A percentile compares a stretch with the other conserved stretches of the same genome.
Evolutionary conservation across 2,888 invertebrate genomes (phyloP).

Genomic region (Catocala fraxini): DNA sequence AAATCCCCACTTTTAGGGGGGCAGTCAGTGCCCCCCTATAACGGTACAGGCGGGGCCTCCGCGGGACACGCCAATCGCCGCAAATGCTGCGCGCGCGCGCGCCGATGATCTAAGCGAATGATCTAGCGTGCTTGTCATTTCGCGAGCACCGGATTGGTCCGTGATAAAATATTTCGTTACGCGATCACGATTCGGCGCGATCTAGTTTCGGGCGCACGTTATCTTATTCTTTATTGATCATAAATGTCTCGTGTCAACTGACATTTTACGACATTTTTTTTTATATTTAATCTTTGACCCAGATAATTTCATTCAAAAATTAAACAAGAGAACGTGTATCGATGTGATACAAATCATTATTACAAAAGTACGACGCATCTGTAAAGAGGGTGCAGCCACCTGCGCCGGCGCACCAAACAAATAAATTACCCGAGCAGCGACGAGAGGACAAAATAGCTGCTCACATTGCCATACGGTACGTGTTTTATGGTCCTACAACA

Average conservation of each 20-base stretch:
- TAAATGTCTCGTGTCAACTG: constrained; percentile 57
- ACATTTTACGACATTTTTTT: constrained; percentile 52
- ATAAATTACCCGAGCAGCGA: constrained; percentile 71
- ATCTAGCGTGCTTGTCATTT: constrained; percentile 85
- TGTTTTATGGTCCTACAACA: constrained; percentile 73
- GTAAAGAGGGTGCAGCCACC: constrained; percentile 63
- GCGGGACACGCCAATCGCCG: constrained; percentile 81
- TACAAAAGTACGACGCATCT: constrained; percentile 50
- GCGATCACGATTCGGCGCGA: constrained; percentile 70
- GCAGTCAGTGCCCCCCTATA: constrained; percentile 83
- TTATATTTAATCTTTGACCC: constrained; percentile 69
- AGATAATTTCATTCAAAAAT: constrained; percentile 50
- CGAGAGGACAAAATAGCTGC: constrained; percentile 72
- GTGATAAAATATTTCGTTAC: constrained; percentile 68
- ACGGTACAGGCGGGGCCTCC: constrained; percentile 85
- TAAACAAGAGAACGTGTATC: constrained; percentile 30
- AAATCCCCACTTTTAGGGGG: constrained; percentile 82
- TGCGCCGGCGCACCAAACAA: constrained; percentile 60
- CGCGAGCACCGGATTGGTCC: constrained; percentile 81
- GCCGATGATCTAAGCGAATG: constrained; percentile 83
- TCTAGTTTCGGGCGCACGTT: constrained; percentile 66
- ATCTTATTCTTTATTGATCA: constrained; percentile 57
- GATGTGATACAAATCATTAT: constrained; percentile 50
- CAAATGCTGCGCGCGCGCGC: constrained; percentile 71
- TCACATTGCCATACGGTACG: constrained; percentile 71